Evolutionary conservation across 2,797 vertebrate species (phyloP).

Genomic region (Tokudaia muenninki): DNA sequence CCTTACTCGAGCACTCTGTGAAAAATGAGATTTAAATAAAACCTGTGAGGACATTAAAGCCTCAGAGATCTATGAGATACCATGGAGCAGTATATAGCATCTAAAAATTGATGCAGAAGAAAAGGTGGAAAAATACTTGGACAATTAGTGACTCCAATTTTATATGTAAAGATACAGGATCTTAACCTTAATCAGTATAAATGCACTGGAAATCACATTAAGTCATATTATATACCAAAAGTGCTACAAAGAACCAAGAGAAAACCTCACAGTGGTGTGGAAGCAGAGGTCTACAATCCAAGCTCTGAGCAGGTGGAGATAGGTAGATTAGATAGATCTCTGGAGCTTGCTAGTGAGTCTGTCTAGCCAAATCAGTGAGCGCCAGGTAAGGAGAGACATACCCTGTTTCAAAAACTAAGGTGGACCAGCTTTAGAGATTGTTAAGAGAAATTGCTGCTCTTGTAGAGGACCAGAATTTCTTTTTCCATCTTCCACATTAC

Average conservation of each 20-base stretch:
- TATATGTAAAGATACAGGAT: neutral
- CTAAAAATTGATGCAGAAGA: neutral
- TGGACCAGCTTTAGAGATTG: neutral
- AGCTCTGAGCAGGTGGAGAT: too few relatives aligned
- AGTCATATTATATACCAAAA: neutral
- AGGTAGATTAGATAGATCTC: neutral
- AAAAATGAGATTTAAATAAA: neutral
- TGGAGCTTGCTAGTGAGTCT: too few relatives aligned
- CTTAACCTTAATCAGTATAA: neutral
- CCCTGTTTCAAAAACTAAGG: neutral
- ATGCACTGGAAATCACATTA: neutral
- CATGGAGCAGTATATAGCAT: neutral
- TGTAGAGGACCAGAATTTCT: neutral
- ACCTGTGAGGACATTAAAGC: neutral
- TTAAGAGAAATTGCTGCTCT: neutral
- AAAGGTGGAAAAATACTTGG: neutral
- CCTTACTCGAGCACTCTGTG: neutral
- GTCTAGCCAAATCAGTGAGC: neutral
- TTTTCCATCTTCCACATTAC: neutral
- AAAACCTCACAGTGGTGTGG: neutral
- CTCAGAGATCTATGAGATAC: neutral
- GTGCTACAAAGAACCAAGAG: neutral
- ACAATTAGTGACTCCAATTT: neutral
- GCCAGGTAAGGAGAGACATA: neutral
- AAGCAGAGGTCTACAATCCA: neutral